These are phyloP conservation scores for Epizoanthus scotinus DNA, from an alignment of 92 coral and sea anemone genomes.

Conservation along the genomic window DNA sequence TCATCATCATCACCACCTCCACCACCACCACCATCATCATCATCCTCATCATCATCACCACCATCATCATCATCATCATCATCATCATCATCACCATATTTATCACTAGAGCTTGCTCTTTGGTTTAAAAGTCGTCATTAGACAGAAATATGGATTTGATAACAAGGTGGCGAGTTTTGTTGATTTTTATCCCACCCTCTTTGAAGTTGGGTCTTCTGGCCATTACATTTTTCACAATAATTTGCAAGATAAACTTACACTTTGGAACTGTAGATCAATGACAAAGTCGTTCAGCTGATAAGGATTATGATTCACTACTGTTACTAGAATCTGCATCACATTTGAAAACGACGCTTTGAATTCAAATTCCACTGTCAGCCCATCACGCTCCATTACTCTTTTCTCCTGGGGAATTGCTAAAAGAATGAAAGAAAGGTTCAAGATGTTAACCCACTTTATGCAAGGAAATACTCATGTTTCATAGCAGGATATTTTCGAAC, in stretches of 20 bases:
- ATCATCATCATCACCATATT: not conserved
- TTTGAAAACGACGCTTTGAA: slow-evolving; percentile 66
- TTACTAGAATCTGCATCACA: slow-evolving; percentile 69
- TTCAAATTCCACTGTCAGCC: slow-evolving; percentile 54
- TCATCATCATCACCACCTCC: no score
- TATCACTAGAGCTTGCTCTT: not conserved
- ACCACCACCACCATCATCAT: no score
- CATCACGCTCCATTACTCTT: slow-evolving; percentile 48
- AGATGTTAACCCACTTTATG: no score
- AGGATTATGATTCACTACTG: slow-evolving; percentile 50
- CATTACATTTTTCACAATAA: not conserved
- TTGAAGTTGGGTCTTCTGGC: no score
- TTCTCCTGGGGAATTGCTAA: slow-evolving; percentile 67
- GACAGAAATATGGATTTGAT: no score
- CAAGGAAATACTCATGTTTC: no score
- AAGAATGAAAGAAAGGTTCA: not conserved
- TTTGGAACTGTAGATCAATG: slow-evolving; percentile 58
- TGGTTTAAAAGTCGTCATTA: no score
- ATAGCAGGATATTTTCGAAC: no score
- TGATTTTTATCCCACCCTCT: no score
- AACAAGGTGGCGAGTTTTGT: no score
- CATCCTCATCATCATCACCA: no score
- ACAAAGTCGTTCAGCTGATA: slow-evolving; percentile 57
- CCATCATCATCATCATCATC: not conserved
- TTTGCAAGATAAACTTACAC: slow-evolving; percentile 51